These are phyloP conservation scores for Lepisosteus oculatus DNA, from an alignment of 2,113 vertebrate genomes.

Conservation along the genomic window DNA sequence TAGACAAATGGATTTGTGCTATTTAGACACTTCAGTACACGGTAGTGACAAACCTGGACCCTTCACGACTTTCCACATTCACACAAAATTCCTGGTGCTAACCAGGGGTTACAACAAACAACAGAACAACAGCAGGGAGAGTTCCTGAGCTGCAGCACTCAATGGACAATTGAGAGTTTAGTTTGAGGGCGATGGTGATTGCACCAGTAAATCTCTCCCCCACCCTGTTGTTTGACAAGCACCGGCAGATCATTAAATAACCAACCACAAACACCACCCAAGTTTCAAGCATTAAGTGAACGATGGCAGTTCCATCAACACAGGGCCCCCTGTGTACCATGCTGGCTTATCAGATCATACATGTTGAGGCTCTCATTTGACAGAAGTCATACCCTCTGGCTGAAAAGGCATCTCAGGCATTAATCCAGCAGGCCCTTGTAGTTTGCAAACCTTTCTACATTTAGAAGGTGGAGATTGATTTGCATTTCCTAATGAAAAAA, in stretches of 20 bases:
- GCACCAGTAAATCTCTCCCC: no score
- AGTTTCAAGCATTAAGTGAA: not conserved
- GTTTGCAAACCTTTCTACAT: not conserved
- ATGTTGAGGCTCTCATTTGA: not conserved
- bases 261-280: constrained; percentile 2
- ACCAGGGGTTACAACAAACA: no score
- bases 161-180: constrained; percentile 20
- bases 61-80: no score
- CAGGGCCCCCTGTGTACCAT: constrained; percentile 18
- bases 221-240: not conserved
- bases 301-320: constrained; percentile 8
- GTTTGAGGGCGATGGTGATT: not conserved
- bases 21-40: no score
- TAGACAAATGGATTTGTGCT: no score
- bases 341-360: constrained; percentile 33
- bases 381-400: constrained; percentile 7
- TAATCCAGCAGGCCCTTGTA: not conserved
- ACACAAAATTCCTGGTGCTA: no score
- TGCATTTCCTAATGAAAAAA: not conserved
- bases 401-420: not conserved
- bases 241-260: not conserved
- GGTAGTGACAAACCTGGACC: no score
- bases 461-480: not conserved
- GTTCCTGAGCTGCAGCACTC: not conserved
- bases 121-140: no score